A percentile compares a stretch with the other conserved stretches of the same genome.
Evolutionary conservation across 2,888 invertebrate genomes (phyloP).

Genomic region (Pachymerium ferrugineum): DNA sequence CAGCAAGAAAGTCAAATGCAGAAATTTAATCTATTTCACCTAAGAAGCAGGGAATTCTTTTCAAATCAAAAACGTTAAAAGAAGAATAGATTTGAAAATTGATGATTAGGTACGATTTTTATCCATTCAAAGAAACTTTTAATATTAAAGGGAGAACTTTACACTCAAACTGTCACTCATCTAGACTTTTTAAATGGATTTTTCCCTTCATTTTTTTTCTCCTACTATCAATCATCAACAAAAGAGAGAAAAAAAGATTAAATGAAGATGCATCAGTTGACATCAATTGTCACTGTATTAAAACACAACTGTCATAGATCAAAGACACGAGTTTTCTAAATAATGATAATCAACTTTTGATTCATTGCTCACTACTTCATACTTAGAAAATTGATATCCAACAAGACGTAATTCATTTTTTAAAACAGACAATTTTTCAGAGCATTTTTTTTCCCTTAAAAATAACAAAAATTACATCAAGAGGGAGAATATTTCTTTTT

Average conservation of each 20-base stretch:
- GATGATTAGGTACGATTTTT: neutral
- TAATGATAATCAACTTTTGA: neutral
- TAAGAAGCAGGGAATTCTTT: neutral
- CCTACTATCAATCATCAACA: no score
- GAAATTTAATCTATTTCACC: no score
- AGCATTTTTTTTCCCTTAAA: neutral
- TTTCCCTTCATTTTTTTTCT: neutral
- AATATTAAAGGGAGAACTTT: neutral
- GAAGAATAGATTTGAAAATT: neutral
- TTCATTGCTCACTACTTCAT: neutral
- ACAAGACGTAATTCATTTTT: neutral
- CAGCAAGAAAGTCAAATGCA: no score
- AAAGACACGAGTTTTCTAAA: no score
- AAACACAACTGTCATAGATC: neutral
- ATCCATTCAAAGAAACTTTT: neutral
- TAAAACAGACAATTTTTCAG: neutral
- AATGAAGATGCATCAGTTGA: neutral
- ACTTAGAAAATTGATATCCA: neutral
- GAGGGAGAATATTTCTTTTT: no score
- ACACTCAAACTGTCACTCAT: neutral
- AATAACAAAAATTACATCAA: neutral
- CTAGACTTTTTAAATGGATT: neutral
- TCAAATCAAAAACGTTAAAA: neutral
- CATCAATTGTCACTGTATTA: neutral
- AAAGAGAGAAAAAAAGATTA: neutral